These are phyloP conservation scores for Zaprionus bogoriensis DNA, from an alignment of 2,888 invertebrate species.

Conservation along the genomic window DNA sequence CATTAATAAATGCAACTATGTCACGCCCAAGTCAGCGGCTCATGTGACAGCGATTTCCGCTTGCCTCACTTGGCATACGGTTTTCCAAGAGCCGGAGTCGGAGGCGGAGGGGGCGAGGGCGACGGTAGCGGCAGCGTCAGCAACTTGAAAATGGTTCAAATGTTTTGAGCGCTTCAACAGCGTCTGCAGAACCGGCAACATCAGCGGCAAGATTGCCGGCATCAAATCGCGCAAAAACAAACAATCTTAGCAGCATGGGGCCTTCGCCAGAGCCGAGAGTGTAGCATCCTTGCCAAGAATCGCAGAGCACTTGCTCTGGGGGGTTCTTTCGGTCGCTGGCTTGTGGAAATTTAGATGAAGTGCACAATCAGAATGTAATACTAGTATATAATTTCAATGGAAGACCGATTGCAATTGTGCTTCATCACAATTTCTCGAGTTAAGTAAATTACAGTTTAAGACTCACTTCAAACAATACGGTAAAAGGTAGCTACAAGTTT, in stretches of 20 bases:
- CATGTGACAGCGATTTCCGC: slow-evolving; percentile 66
- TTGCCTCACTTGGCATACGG: slow-evolving; percentile 36
- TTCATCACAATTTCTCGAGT: neutral
- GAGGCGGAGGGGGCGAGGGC: neutral
- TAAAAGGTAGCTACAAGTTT: slow-evolving; percentile 8
- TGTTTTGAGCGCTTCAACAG: slow-evolving; percentile 22
- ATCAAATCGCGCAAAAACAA: slow-evolving; percentile 44
- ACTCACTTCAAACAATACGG: neutral
- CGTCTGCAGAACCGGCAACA: slow-evolving; percentile 10
- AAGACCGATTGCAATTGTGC: slow-evolving; percentile 5
- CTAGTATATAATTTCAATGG: slow-evolving; percentile 6
- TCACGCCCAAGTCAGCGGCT: slow-evolving; percentile 67
- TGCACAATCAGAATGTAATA: slow-evolving; percentile 5
- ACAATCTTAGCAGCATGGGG: slow-evolving; percentile 57
- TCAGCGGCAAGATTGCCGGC: slow-evolving; percentile 25
- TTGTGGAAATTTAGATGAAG: slow-evolving; percentile 14
- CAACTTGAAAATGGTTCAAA: slow-evolving; percentile 32
- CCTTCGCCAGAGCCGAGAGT: slow-evolving; percentile 24
- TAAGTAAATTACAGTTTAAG: slow-evolving; percentile 8
- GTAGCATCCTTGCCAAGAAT: neutral
- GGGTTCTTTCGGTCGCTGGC: neutral
- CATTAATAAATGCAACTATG: slow-evolving; percentile 76
- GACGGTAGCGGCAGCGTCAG: slow-evolving; percentile 6
- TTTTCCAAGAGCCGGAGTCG: slow-evolving; percentile 6
- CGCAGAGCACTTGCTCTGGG: neutral